Percentiles rank a stretch among this genome's conserved stretches.
Evolutionary conservation across 2,888 invertebrate genomes (phyloP).

Genomic region (Abscondita cerata): DNA sequence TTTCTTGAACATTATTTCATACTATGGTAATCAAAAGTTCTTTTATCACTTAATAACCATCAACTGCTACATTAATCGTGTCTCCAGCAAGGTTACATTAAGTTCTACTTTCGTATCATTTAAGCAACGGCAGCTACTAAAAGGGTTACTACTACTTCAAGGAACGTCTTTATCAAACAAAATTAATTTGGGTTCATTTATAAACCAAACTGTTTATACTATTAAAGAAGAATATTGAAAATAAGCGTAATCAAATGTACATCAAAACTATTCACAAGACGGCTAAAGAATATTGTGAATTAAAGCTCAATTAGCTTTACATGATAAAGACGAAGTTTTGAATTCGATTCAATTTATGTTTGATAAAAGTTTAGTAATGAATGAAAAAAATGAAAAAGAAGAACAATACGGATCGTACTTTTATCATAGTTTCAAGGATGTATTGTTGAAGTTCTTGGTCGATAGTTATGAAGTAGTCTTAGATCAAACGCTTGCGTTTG

Average conservation of each 20-base stretch:
- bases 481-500: slow-evolving; percentile 1
- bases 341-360: slow-evolving; percentile 41
- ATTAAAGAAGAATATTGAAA: too few species aligned
- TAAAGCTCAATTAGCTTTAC: slow-evolving; percentile 43
- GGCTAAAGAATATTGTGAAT: slow-evolving; percentile 34
- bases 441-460: slow-evolving; percentile 43
- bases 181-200: slow-evolving; percentile 40
- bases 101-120: slow-evolving; percentile 39
- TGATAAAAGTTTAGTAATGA: slow-evolving; percentile 38
- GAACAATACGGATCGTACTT: slow-evolving; percentile 47
- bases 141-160: slow-evolving; percentile 45
- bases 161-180: slow-evolving; percentile 33
- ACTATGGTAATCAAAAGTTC: too few species aligned
- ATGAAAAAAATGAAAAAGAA: slow-evolving; percentile 40
- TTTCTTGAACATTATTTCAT: slow-evolving; percentile 20
- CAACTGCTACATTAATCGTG: not conserved
- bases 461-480: slow-evolving; percentile 44
- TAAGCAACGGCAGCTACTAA: slow-evolving; percentile 46
- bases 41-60: not conserved
- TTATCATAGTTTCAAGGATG: slow-evolving; percentile 46
- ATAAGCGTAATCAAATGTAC: slow-evolving; percentile 9
- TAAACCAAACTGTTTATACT: too few species aligned
- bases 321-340: slow-evolving; percentile 39
- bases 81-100: slow-evolving; percentile 38
- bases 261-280: slow-evolving; percentile 29